Evolutionary conservation across 2,113 vertebrate species (phyloP).

Genomic region (Dryoscopus gambensis): DNA sequence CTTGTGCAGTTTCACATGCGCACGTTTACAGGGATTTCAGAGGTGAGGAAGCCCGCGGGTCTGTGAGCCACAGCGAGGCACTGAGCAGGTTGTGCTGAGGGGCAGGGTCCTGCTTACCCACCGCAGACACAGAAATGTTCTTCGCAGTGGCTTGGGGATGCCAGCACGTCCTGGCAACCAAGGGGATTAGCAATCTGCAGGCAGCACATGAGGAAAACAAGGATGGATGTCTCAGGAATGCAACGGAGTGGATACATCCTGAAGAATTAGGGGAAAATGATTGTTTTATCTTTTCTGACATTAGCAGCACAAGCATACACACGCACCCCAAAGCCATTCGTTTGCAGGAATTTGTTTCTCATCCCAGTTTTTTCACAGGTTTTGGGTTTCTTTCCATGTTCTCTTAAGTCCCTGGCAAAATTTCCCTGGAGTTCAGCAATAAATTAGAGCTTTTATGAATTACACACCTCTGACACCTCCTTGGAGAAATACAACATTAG

Average conservation of each 20-base stretch:
- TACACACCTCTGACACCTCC: neutral
- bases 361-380: neutral
- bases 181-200: neutral
- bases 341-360: neutral
- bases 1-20: neutral
- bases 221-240: neutral
- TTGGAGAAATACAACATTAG: neutral
- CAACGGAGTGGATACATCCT: neutral
- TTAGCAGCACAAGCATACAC: neutral
- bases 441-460: neutral
- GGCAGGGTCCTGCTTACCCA: neutral
- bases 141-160: neutral
- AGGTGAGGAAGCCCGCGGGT: neutral
- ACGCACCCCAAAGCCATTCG: neutral
- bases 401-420: neutral
- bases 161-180: rapidly evolving
- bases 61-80: neutral
- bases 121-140: neutral
- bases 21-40: neutral
- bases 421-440: conserved; percentile 6
- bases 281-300: neutral
- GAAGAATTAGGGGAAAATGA: neutral
- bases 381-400: neutral
- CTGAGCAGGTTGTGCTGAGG: neutral
- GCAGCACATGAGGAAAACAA: neutral